A percentile compares a stretch with the other conserved stretches of the same genome.
phyloP scores from a whole-genome alignment of 2,113 vertebrate species.

The Mustela nigripes region DNA sequence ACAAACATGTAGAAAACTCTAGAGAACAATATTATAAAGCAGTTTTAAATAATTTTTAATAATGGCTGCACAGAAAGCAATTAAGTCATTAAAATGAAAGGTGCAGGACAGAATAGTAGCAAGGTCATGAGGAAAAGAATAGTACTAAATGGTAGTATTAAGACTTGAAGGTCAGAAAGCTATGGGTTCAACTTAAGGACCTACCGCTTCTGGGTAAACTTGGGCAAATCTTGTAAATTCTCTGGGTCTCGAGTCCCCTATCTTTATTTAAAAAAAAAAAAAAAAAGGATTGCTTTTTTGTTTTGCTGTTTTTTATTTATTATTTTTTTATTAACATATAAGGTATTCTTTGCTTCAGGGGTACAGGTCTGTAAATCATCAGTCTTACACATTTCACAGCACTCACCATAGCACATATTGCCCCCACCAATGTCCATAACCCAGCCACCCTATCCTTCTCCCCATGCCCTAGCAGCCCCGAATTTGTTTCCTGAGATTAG shows the following conservation, averaged over 20 bases:
- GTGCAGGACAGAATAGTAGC: neutral
- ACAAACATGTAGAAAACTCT: neutral
- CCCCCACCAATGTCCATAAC: too few species aligned
- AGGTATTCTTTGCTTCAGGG: too few species aligned
- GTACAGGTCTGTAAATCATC: too few species aligned
- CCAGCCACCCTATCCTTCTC: too few species aligned
- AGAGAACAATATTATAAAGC: neutral
- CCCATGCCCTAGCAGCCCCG: too few species aligned
- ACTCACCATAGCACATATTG: too few species aligned
- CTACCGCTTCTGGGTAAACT: neutral
- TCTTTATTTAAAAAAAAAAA: neutral
- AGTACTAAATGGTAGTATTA: neutral
- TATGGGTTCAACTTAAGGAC: neutral
- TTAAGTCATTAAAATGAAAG: neutral
- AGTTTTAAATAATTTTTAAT: conserved; percentile 16
- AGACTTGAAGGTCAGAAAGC: neutral
- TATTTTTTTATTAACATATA: too few species aligned
- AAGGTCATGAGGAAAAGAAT: neutral
- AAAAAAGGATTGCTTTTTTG: neutral
- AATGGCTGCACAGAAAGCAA: neutral
- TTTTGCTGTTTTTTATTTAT: too few species aligned
- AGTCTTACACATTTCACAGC: too few species aligned
- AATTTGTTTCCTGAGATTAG: too few species aligned
- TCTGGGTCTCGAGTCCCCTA: neutral
- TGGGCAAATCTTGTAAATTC: neutral